Evolutionary conservation across 23 tunicate species (phyloP), one percentile per base, ranked within the genome.

Genomic region (Trididemnum miniatum): DNA sequence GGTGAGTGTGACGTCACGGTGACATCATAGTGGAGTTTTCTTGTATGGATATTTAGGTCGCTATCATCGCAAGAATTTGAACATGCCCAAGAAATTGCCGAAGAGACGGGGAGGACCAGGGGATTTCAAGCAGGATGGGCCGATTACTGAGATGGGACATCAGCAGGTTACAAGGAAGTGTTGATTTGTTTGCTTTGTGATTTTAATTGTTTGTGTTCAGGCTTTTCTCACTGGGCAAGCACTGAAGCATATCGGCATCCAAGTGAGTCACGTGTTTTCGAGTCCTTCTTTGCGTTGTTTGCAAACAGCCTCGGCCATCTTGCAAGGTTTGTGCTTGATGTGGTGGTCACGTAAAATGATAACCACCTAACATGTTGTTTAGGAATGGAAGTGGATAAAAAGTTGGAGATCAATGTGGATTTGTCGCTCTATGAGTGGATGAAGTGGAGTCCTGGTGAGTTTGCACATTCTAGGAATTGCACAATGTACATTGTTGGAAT

Each of bases 171-270:
- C 57, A 9, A 18, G 12, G 18, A 49, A 49, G 57, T 9, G 57
- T 49, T 12, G n/a, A n/a, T n/a, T n/a, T n/a, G n/a, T n/a, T n/a
- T n/a, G n/a, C n/a, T n/a, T n/a, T n/a, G n/a, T n/a, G n/a, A n/a
- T n/a, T n/a, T n/a, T n/a, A n/a, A n/a, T n/a, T n/a, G n/a, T n/a
- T n/a, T n/a, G n/a, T n/a, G 66, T 82, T 18, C 84, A 93, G 98
- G 93, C 93, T 15, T 84, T 64, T 34, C 50, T 93, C 73, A 93
- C 91, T 30, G 98, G 98, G n/a, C 93, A 93, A 81, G 98, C 92
- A 35, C 59, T 93, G 59, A 84, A 80, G 76, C 82, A 73, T 25
- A 75, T 81, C 34, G 98, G 98, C 15, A 89, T 86, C 12, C n/a
- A 73, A n/a, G 51, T 88, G 2, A 44, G 59, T 1, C 88, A 93